Conservation (phyloP, 1,140 invertebrate species). For the Lerema accius region DNA sequence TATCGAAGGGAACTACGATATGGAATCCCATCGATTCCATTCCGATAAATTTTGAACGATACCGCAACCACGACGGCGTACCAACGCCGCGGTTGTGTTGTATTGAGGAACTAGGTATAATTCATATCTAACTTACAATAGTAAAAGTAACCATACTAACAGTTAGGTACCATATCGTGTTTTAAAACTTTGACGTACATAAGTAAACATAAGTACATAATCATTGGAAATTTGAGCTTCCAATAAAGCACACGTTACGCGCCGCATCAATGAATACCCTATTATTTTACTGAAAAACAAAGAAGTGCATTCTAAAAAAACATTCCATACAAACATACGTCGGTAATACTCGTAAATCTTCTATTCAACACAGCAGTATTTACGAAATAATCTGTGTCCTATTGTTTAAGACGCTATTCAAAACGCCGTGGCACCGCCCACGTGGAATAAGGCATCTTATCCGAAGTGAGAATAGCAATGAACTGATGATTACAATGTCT, state of each 20-base stretch:
- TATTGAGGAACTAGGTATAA: constrained; percentile 1
- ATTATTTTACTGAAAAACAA: constrained; percentile 15
- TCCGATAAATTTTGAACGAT: constrained; percentile 37
- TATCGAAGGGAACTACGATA: constrained; percentile 38
- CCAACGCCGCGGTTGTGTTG: neutral
- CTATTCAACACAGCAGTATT: constrained; percentile 40
- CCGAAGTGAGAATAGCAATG: constrained; percentile 56
- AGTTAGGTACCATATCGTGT: too few species aligned
- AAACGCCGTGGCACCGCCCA: constrained; percentile 52
- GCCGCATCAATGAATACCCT: constrained; percentile 3
- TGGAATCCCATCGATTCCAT: constrained; percentile 42
- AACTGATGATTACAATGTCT: constrained; percentile 49
- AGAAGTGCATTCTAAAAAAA: constrained; percentile 18
- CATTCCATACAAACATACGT: constrained; percentile 18
- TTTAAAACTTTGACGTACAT: neutral
- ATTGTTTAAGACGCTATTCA: constrained; percentile 61
- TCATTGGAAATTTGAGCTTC: neutral
- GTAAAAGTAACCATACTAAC: neutral
- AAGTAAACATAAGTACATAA: neutral
- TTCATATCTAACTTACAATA: neutral
- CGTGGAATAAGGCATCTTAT: constrained; percentile 45
- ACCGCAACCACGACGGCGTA: constrained; percentile 21
- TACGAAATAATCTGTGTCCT: constrained; percentile 51
- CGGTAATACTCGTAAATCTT: constrained; percentile 30
- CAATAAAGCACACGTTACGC: constrained; percentile 9